Evolutionary conservation across 1,140 invertebrate species (phyloP), one percentile per base, ranked within the genome.

Genomic region (Sminthurides bifidus): DNA sequence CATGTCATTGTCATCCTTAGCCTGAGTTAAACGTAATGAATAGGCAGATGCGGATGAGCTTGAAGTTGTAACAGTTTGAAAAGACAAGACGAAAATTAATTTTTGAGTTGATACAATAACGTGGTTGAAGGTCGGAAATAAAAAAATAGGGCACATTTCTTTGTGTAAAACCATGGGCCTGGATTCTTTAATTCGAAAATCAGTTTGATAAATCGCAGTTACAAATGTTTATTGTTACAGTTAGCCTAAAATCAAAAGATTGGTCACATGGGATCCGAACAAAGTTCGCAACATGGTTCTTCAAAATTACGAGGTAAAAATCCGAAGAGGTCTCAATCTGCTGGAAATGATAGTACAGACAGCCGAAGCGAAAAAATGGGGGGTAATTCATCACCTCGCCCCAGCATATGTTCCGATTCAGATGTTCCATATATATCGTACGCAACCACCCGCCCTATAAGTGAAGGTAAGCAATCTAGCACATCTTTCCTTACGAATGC

Each of bases 391-490:
- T 72, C 71, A 10, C 87, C 87, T 1, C 83, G 87, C 3, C 82
- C 86, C 0, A 91, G 87, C 66, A 81, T 92, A 29, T 91, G 87
- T 68, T 87, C 84, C 0, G 86, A 89, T 69, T 83, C 84, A 0
- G 91, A 95, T 70, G 75, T 94, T 54, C 91, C 92, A 0, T 96
- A 94, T 67, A 90, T 94, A 66, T 92, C 90, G 1, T 94, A 92
- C 61, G 92, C 89, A 0, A 85, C 91, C 1, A 92, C 92, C 69
- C 76, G 87, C 59, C 89, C 90, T 14, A 93, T 93, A 59, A 66
- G 58, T 52, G 56, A 61, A 57, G 61, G 60, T 65, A 41, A 45
- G 41, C 30, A 58, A 43, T 21, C 27, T n/a, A 8, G 29, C 50
- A 8, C 17, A 14, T 10, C 29, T 48, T 48, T 23, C 12, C 19